A percentile compares a stretch with the other conserved stretches of the same genome.
These are phyloP conservation scores for Nomada goodeniana DNA, from an alignment of 2,888 invertebrate species.

Conservation along the genomic window DNA sequence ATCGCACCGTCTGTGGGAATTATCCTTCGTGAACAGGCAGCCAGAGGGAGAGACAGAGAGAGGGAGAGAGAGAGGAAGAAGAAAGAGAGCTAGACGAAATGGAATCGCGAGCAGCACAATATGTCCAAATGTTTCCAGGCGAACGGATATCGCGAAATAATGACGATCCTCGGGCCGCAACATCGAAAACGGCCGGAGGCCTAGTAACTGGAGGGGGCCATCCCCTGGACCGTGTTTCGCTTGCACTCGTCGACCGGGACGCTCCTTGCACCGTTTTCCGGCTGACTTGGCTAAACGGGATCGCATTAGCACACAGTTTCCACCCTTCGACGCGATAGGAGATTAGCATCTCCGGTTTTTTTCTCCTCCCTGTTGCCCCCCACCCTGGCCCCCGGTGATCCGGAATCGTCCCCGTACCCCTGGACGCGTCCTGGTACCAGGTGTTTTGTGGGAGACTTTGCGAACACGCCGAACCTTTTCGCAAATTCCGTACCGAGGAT, in stretches of 20 bases:
- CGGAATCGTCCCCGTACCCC: conserved; percentile 43
- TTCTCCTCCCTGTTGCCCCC: conserved; percentile 50
- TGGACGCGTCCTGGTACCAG: conserved; percentile 41
- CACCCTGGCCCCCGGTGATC: not conserved
- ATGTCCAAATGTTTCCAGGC: conserved; percentile 81
- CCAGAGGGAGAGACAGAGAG: not conserved
- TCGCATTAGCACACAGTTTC: conserved; percentile 82
- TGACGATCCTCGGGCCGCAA: conserved; percentile 79
- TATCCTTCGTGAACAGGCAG: conserved; percentile 38
- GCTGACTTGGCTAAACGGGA: conserved; percentile 84
- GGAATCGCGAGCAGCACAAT: conserved; percentile 68
- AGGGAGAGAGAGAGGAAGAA: conserved; percentile 14
- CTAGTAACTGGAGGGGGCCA: conserved; percentile 82
- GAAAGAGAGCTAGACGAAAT: too few relatives aligned
- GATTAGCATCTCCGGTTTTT: conserved; percentile 82
- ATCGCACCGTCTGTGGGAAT: conserved; percentile 63
- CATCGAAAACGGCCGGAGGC: conserved; percentile 81
- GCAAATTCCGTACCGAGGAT: not conserved
- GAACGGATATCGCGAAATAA: conserved; percentile 82
- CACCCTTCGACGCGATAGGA: conserved; percentile 77
- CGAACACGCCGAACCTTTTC: not conserved
- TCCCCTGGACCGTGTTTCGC: conserved; percentile 65
- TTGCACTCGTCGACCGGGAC: conserved; percentile 52
- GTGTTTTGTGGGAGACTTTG: conserved; percentile 11
- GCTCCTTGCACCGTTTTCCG: conserved; percentile 81